Evolutionary conservation across 2,888 invertebrate genomes (phyloP).

Genomic region (Acronicta leporina): DNA sequence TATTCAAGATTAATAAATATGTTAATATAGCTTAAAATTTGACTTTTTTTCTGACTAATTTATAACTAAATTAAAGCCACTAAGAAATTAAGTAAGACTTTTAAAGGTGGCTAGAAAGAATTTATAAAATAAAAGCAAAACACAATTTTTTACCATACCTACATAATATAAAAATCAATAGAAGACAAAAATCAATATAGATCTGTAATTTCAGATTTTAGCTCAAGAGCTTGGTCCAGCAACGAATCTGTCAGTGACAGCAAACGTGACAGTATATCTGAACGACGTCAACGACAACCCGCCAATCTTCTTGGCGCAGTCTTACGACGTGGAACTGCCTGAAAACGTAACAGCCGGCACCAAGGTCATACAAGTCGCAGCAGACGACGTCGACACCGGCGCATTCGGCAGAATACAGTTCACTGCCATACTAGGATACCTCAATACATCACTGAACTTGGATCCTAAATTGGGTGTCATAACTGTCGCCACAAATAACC

Average conservation of each 20-base stretch:
- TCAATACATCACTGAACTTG: constrained; percentile 93
- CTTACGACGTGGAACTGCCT: constrained; percentile 93
- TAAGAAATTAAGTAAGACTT: too few relatives aligned
- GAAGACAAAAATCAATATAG: too few relatives aligned
- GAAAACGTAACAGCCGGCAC: constrained; percentile 95
- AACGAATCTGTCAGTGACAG: constrained; percentile 92
- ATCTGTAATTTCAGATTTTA: constrained; percentile 89
- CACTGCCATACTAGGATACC: constrained; percentile 93
- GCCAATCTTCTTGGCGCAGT: constrained; percentile 92
- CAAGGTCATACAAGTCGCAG: constrained; percentile 93
- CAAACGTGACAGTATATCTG: constrained; percentile 94
- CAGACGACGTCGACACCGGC: constrained; percentile 94
- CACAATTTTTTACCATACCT: too few relatives aligned
- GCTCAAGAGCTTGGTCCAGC: constrained; percentile 95
- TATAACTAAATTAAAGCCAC: too few relatives aligned
- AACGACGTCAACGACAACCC: constrained; percentile 96
- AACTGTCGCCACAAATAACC: constrained; percentile 93
- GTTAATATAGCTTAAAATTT: too few relatives aligned
- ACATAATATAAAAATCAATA: background rate
- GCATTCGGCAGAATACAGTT: constrained; percentile 94
- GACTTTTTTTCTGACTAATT: too few relatives aligned
- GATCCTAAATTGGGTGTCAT: constrained; percentile 94
- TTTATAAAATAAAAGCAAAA: too few relatives aligned
- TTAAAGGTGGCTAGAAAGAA: too few relatives aligned
- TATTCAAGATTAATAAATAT: too few relatives aligned